These are phyloP conservation scores for Bombus ignitus DNA, from an alignment of 1,140 invertebrate genomes.

Conservation along the genomic window DNA sequence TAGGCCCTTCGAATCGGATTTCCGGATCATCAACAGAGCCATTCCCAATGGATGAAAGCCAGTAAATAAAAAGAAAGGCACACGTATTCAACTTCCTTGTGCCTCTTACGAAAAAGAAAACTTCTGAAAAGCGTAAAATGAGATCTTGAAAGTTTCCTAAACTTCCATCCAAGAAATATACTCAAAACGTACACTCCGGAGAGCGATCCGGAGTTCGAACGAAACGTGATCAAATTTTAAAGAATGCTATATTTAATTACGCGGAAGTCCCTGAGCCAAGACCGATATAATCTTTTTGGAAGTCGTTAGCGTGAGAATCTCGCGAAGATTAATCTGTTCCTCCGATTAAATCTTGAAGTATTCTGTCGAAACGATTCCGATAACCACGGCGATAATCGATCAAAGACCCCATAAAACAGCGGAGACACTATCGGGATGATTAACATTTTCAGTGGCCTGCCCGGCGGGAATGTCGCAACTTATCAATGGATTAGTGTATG, in stretches of 20 bases:
- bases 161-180: background rate
- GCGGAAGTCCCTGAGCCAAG: background rate
- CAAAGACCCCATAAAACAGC: background rate
- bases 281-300: background rate
- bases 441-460: conserved; percentile 16
- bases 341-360: background rate
- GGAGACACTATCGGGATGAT: background rate
- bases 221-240: conserved; percentile 1
- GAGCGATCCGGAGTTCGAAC: too few species aligned
- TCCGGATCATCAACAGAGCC: background rate
- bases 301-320: background rate
- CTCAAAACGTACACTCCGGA: background rate
- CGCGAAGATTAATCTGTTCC: background rate
- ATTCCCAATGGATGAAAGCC: too few species aligned
- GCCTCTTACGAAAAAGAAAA: background rate
- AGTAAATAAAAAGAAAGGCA: background rate
- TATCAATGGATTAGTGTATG: conserved; percentile 6
- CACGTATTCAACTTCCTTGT: background rate
- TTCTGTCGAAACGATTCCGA: background rate
- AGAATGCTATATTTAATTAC: background rate
- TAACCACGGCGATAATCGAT: background rate
- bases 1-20: background rate
- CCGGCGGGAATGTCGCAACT: background rate
- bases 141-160: background rate
- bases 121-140: conserved; percentile 7